Evolutionary conservation across 2,888 invertebrate genomes (phyloP).

Genomic region (Orthonychiurus folsomi): DNA sequence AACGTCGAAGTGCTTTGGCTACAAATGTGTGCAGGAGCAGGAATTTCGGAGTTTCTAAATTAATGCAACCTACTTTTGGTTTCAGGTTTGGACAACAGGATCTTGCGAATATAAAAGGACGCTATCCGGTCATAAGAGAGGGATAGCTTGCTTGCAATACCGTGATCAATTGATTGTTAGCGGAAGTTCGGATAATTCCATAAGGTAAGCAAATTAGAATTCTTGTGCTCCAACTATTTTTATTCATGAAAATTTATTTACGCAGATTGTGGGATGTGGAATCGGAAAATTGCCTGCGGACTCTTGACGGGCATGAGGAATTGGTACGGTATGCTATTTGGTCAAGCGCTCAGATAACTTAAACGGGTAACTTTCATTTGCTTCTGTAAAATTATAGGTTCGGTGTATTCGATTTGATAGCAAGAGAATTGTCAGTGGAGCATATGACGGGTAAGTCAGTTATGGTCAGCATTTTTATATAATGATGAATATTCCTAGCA

Average conservation of each 20-base stretch:
- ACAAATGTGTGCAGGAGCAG: no score
- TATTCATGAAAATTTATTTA: background rate
- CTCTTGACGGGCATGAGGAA: background rate
- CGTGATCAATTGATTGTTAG: background rate
- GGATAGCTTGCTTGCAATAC: background rate
- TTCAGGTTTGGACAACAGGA: background rate
- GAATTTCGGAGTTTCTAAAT: no score
- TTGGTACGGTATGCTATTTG: no score
- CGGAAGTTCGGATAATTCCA: background rate
- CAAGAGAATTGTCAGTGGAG: slow-evolving; percentile 96
- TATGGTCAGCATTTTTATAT: background rate
- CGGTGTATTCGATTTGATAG: slow-evolving; percentile 53
- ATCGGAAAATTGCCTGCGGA: background rate
- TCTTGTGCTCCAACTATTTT: no score
- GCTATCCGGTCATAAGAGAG: background rate
- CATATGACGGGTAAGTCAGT: slow-evolving; percentile 84
- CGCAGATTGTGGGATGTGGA: background rate
- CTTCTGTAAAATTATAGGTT: no score
- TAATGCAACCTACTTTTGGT: background rate
- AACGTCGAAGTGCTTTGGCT: no score
- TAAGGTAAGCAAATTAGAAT: background rate
- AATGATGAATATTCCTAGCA: background rate
- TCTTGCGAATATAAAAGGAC: background rate
- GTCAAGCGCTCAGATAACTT: no score
- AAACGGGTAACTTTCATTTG: no score